Percentiles rank a stretch among this genome's conserved stretches.
Evolutionary conservation across 1,140 invertebrate species (phyloP).

Genomic region (Lysiphlebus fabarum): DNA sequence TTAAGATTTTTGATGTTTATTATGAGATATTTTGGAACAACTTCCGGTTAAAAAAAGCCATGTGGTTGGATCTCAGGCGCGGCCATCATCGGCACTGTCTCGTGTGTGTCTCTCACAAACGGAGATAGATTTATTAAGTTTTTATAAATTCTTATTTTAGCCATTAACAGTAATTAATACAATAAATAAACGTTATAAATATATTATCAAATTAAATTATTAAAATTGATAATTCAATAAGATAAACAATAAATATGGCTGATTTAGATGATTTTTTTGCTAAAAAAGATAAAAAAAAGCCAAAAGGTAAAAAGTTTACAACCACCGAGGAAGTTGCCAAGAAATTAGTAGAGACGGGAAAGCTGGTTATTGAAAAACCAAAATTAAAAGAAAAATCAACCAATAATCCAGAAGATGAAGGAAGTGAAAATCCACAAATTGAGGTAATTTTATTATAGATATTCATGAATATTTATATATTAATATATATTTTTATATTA

Average conservation of each 20-base stretch:
- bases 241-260: slow-evolving; percentile 62
- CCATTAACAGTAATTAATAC: no score
- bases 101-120: background rate
- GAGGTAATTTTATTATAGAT: slow-evolving; percentile 42
- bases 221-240: slow-evolving; percentile 4
- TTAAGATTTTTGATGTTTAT: no score
- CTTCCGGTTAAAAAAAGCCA: slow-evolving; percentile 44
- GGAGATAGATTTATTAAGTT: background rate
- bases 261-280: slow-evolving; percentile 92
- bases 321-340: slow-evolving; percentile 82
- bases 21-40: background rate
- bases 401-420: slow-evolving; percentile 58
- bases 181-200: no score
- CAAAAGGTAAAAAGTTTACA: slow-evolving; percentile 73
- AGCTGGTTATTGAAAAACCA: slow-evolving; percentile 61
- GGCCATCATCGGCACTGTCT: slow-evolving; percentile 20
- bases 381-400: slow-evolving; percentile 61
- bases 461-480: no score
- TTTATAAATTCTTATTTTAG: background rate
- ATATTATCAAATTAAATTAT: slow-evolving; percentile 9
- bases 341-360: slow-evolving; percentile 72
- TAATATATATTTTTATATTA: slow-evolving; percentile 3
- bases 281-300: slow-evolving; percentile 88
- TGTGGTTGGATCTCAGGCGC: slow-evolving; percentile 34
- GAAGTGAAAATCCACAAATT: slow-evolving; percentile 40